phyloP scores from a whole-genome alignment of 2,797 vertebrate species.

The Denticeps clupeoides region DNA sequence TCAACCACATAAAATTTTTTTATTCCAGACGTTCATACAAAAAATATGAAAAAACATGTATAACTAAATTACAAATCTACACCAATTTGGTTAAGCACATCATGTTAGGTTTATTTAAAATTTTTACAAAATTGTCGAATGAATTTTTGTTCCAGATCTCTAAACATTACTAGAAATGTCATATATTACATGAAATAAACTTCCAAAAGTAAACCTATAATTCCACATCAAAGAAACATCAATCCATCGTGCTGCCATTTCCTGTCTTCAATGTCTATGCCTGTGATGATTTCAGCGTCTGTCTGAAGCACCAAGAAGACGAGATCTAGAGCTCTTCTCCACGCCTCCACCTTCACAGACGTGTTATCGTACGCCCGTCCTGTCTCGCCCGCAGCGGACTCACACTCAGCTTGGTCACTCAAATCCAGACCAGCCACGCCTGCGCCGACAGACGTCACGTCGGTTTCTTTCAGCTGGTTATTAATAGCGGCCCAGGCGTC shows the following conservation, averaged over 20 bases:
- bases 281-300: slow-evolving; percentile 78
- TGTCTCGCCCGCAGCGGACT: too few species aligned
- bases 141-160: too few species aligned
- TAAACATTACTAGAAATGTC: neutral
- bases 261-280: slow-evolving; percentile 23
- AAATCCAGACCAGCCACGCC: slow-evolving; percentile 36
- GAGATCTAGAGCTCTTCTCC: slow-evolving; percentile 81
- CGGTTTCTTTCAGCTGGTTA: slow-evolving; percentile 50
- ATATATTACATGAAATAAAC: neutral
- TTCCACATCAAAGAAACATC: slow-evolving; percentile 37
- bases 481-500: slow-evolving; percentile 51
- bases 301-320: slow-evolving; percentile 80
- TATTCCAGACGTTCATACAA: too few species aligned
- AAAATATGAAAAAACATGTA: too few species aligned
- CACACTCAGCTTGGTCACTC: too few species aligned
- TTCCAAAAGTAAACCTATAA: neutral
- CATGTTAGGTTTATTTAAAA: too few species aligned
- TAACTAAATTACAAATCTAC: too few species aligned
- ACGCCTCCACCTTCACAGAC: slow-evolving; percentile 73
- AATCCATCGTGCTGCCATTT: slow-evolving; percentile 14
- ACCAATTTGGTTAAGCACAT: too few species aligned
- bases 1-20: too few species aligned
- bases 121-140: too few species aligned
- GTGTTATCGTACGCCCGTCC: slow-evolving; percentile 65
- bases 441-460: too few species aligned